phyloP scores from a whole-genome alignment of 2,797 vertebrate species.

The Carduelis carduelis region DNA sequence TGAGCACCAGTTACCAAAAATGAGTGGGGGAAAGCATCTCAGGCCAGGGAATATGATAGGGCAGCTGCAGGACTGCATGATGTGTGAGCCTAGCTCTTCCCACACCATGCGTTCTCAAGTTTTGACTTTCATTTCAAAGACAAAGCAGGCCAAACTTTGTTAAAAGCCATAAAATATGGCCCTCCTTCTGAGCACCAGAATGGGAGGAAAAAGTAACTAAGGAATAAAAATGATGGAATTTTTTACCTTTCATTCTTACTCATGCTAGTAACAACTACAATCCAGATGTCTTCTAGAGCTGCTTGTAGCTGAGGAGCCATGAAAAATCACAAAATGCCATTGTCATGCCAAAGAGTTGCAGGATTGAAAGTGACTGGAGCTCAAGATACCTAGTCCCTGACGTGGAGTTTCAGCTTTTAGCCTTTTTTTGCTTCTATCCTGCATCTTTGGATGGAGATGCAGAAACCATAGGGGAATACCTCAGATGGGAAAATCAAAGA shows the following conservation, averaged over 20 bases:
- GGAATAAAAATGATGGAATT: not conserved
- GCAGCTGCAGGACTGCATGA: not conserved
- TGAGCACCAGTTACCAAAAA: not conserved
- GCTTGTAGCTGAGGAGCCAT: not conserved
- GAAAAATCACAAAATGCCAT: not conserved
- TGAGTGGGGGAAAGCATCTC: not conserved
- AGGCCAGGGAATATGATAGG: not conserved
- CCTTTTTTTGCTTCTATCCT: not conserved
- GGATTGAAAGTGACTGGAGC: not conserved
- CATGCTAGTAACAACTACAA: not conserved
- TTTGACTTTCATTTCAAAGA: conserved; percentile 1
- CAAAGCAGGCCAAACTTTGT: not conserved
- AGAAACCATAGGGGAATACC: not conserved
- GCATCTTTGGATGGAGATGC: not conserved
- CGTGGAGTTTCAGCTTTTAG: not conserved
- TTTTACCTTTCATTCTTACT: not conserved
- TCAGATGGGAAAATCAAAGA: not conserved
- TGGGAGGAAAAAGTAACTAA: not conserved
- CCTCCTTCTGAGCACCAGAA: not conserved
- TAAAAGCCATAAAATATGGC: not conserved
- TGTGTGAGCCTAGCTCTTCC: not conserved
- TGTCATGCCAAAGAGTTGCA: not conserved
- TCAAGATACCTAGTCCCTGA: not conserved
- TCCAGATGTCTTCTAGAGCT: not conserved
- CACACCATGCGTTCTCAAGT: not conserved